phyloP scores from a whole-genome alignment of 2,113 vertebrate genomes.

The Onychostruthus taczanowskii region DNA sequence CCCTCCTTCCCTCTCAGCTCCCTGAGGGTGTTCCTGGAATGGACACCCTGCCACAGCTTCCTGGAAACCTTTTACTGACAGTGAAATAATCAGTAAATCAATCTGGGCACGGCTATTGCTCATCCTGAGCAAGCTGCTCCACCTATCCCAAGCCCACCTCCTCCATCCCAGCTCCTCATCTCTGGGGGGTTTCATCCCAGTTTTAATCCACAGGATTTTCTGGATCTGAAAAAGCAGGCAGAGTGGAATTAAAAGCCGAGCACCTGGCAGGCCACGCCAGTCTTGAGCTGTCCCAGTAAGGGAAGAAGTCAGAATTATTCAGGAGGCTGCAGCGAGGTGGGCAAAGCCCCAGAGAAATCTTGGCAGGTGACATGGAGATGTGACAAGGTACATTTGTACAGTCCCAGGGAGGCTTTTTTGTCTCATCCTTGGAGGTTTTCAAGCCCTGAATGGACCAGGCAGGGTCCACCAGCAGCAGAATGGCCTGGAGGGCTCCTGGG shows the following conservation, averaged over 20 bases:
- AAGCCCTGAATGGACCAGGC: neutral
- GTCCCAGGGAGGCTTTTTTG: neutral
- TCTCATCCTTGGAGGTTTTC: neutral
- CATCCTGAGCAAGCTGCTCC: neutral
- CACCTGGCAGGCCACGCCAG: neutral
- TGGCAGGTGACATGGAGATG: rapidly evolving
- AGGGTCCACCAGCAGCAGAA: neutral
- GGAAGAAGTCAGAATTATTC: neutral
- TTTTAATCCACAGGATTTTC: neutral
- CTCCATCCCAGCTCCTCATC: neutral
- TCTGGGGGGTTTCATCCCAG: neutral
- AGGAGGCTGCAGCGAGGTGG: neutral
- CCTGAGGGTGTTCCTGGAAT: neutral
- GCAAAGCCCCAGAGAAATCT: neutral
- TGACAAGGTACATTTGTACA: neutral
- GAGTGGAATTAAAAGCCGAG: neutral
- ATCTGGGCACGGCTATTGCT: neutral
- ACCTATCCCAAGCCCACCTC: neutral
- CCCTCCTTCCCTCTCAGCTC: neutral
- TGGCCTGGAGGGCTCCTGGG: neutral
- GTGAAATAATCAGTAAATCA: neutral
- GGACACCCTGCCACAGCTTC: neutral
- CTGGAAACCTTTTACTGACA: neutral
- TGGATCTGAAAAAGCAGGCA: neutral
- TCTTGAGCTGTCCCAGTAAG: neutral